Base-by-base conservation (phyloP, 1,140 invertebrate species). In the Agrilus planipennis region DNA sequence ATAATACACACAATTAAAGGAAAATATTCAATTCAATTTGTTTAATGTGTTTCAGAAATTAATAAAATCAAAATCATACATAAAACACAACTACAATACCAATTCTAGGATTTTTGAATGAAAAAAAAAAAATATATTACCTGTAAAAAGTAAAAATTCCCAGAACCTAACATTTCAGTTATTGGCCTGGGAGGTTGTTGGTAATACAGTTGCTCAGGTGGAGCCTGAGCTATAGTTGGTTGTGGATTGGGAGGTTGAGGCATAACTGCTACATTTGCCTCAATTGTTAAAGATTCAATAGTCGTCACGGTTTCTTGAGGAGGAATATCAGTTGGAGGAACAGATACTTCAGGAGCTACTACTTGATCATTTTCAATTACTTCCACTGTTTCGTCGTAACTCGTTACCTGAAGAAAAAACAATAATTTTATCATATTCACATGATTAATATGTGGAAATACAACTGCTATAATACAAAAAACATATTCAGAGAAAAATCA, bases 81-180 rank as follows among this genome's bases (percentile, higher is more conserved):
- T 25, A 7, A 25, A 7, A 25, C n/a, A 6, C n/a, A 29, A 29
- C n/a, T 12, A 27, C 7, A 27, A 12, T 27, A 12, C 23, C 7
- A 7, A 7, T 12, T 27, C 23, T 27, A 27, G 7, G 12, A 9
- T 27, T 12, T 27, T 27, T 27, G 23, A 9, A 27, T 27, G 7
- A 27, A 17, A 34, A 34, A 17, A 34, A 34, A 17, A 3, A 17
- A 17, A 9, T 22, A 17, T 9, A n/a, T n/a, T 39, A 60, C 79
- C 62, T 84, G 81, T 15, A 84, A 65, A 52, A 84, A 84, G 57
- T 75, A 80, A 58, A 82, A 82, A 52, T 76, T 81, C 40, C 79
- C 76, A 4, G 73, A 70, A 10, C 75, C 76, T 39, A 82, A 73
- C 5, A 84, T 77, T 55, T 84, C 81, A 16, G 79, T 72, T 25